Evolutionary conservation across 2,113 vertebrate genomes (phyloP).

Genomic region (Tenebrosternarchus preto): DNA sequence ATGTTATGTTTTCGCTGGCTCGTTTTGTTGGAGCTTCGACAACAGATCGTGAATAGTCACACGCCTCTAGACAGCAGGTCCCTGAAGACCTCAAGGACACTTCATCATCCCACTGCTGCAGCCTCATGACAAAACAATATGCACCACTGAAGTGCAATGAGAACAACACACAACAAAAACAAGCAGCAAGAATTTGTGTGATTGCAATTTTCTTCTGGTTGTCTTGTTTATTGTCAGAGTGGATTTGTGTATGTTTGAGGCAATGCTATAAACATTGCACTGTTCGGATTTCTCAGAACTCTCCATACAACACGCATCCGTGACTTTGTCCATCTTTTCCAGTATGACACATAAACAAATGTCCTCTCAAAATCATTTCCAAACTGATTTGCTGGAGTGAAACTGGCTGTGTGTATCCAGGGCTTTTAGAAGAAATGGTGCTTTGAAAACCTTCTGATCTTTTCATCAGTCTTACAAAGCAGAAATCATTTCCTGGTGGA

Average conservation of each 20-base stretch:
- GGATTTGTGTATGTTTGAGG: background rate
- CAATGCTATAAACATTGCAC: background rate
- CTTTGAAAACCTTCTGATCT: constrained; percentile 21
- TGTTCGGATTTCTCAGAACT: background rate
- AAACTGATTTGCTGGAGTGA: constrained; percentile 18
- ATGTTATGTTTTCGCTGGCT: too few species aligned
- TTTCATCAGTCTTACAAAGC: constrained; percentile 10
- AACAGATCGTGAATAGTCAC: too few species aligned
- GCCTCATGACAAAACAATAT: too few species aligned
- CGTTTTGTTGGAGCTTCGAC: too few species aligned
- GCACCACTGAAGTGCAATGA: background rate
- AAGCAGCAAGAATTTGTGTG: background rate
- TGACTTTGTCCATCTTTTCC: background rate
- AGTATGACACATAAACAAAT: background rate
- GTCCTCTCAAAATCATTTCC: constrained; percentile 16
- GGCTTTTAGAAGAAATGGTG: background rate
- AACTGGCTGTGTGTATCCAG: background rate
- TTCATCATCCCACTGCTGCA: background rate
- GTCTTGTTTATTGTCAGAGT: background rate
- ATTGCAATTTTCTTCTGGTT: background rate
- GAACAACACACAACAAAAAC: background rate
- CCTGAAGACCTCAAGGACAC: background rate
- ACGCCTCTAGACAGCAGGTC: background rate
- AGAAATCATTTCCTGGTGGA: constrained; percentile 15
- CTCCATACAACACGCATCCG: background rate